Evolutionary conservation across 2,888 invertebrate species (phyloP), one percentile per base, ranked within the genome.

Genomic region (Andrena bicolor): DNA sequence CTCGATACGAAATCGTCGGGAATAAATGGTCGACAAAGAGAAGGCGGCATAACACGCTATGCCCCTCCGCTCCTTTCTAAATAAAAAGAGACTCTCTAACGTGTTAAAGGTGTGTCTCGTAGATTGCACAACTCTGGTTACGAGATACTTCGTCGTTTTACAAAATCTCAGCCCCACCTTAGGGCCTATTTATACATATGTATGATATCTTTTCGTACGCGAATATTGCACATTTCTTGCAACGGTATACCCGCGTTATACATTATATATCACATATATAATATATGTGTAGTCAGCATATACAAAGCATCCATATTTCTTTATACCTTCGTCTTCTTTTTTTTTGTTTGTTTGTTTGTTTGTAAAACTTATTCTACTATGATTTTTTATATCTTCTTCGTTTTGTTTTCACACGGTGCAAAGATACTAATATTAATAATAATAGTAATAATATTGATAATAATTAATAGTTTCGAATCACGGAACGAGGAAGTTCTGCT

Each of bases 191-290:
- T 79, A 70, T 80, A 56, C 70, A 10, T 13, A 56, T 5, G 41
- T 53, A 26, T 20, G 23, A 35, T 48, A 49, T 76, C 64, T 70
- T 68, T 8, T 85, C 75, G 66, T 81, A 87, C 73, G 79, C 81
- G 82, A 86, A 83, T 88, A 90, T 89, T 88, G 76, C 85, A 90
- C 87, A 71, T 56, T 60, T 82, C 53, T 77, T 83, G 75, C 76
- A 75, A 80, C 63, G 51, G 61, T 76, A 66, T 83, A 73, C 63
- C 72, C 73, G 71, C 68, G 80, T 80, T 76, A 76, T 85, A 83
- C 63, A 41, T 80, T 85, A 63, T 80, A 88, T 85, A 66, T 81
- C 56, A 72, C 48, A 56, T 23, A 23, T 56, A 75, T 82, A 89
- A 80, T 79, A 78, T 68, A 48, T 84, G 84, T 86, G 83, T 80